Evolutionary conservation across 64 coral and sea anemone species (phyloP).

Genomic region (Pocillopora verrucosa): DNA sequence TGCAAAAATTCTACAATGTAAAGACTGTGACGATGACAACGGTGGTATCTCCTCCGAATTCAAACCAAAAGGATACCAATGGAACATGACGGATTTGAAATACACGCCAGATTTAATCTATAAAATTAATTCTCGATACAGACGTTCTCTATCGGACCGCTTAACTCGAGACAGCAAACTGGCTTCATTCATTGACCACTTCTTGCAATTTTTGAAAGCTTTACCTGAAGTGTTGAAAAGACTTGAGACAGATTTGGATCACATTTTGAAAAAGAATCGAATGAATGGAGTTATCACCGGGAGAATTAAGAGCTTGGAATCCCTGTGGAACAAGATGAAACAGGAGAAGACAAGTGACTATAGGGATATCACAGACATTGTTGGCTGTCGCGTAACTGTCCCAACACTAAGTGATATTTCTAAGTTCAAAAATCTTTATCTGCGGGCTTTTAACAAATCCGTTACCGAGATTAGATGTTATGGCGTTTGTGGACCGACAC

Average conservation of each 20-base stretch:
- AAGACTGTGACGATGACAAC: too few species aligned
- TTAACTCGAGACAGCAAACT: not conserved
- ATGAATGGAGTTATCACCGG: conserved; percentile 26
- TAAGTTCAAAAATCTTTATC: conserved; percentile 16
- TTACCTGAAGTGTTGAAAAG: conserved; percentile 1
- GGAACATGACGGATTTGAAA: too few species aligned
- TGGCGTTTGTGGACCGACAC: conserved; percentile 26
- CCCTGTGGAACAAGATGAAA: conserved; percentile 20
- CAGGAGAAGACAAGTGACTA: not conserved
- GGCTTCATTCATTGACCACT: not conserved
- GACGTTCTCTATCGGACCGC: too few species aligned
- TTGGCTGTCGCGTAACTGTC: conserved; percentile 33
- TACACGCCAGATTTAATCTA: too few species aligned
- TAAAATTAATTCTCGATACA: too few species aligned
- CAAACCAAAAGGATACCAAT: too few species aligned
- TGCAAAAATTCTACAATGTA: too few species aligned
- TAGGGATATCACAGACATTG: conserved; percentile 22
- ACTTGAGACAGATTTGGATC: not conserved
- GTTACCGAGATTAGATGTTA: conserved; percentile 36
- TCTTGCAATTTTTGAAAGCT: not conserved
- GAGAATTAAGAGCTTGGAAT: conserved; percentile 40
- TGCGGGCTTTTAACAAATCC: not conserved
- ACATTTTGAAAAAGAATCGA: not conserved
- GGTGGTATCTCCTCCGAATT: too few species aligned
- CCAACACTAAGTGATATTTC: conserved; percentile 16